Evolutionary conservation across 2,113 vertebrate genomes (phyloP).

Genomic region (Fulmarus glacialis): DNA sequence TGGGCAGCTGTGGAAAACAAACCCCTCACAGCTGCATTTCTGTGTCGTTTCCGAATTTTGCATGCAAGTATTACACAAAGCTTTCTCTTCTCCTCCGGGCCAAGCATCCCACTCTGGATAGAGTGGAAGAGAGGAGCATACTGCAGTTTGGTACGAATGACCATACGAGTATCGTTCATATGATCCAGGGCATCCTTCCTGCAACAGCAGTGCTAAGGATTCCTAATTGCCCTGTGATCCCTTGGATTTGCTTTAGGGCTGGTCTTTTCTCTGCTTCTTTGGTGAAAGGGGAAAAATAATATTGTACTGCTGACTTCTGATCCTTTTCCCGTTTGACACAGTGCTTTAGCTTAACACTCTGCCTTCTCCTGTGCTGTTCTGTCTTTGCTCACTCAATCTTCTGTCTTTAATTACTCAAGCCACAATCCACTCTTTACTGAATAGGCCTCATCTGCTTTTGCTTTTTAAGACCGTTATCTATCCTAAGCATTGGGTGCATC

Average conservation of each 20-base stretch:
- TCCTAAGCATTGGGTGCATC: not conserved
- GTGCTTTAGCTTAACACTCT: not conserved
- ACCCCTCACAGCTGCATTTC: not conserved
- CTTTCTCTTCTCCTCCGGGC: not conserved
- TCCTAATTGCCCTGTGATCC: not conserved
- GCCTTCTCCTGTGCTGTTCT: not conserved
- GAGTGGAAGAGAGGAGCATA: not conserved
- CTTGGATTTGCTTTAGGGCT: not conserved
- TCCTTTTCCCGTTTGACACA: not conserved
- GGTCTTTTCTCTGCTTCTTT: not conserved
- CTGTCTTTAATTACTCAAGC: conserved; percentile 2
- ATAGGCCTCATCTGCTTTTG: not conserved
- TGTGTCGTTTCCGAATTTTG: not conserved
- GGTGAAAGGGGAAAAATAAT: not conserved
- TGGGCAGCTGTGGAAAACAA: conserved; percentile 68
- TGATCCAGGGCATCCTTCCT: not conserved
- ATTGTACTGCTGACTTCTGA: not conserved
- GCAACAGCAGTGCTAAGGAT: not conserved
- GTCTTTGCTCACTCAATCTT: not conserved
- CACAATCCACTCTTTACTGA: not conserved
- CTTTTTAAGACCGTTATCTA: conserved; percentile 27
- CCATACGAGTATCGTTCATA: rapidly evolving
- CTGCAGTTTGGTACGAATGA: not conserved
- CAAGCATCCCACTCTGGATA: not conserved
- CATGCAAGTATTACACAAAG: not conserved